A percentile compares a stretch with the other conserved stretches of the same genome.
These are phyloP conservation scores for Ecdyonurus torrentis DNA, from an alignment of 2,888 invertebrate genomes.

Conservation along the genomic window DNA sequence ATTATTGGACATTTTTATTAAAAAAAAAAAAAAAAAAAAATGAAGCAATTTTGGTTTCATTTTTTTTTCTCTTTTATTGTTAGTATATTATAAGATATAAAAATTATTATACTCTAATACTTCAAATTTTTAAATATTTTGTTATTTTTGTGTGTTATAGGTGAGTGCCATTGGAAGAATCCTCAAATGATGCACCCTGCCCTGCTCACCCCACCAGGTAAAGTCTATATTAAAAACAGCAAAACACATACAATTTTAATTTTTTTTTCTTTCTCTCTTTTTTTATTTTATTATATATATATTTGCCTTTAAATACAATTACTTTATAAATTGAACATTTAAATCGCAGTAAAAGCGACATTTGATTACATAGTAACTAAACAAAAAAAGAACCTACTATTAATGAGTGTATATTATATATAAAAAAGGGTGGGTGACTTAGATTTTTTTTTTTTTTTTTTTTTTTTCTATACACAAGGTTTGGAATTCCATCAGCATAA, in stretches of 20 bases:
- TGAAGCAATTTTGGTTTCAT: too few species aligned
- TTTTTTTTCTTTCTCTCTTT: not conserved
- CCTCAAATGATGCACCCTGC: not conserved
- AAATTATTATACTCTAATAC: not conserved
- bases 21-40: too few species aligned
- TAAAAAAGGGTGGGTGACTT: too few species aligned
- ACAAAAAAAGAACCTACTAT: not conserved
- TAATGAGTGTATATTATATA: not conserved
- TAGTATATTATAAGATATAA: not conserved
- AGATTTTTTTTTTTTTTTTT: too few species aligned
- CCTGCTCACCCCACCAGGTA: not conserved
- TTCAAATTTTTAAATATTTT: not conserved
- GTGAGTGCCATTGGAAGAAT: constrained; percentile 1
- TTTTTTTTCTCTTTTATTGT: not conserved
- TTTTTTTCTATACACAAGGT: too few species aligned
- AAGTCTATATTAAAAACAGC: not conserved
- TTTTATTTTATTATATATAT: not conserved
- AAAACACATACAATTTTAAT: not conserved
- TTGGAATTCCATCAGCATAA: too few species aligned
- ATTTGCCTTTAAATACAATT: not conserved
- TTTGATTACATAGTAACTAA: not conserved
- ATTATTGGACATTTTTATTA: too few species aligned
- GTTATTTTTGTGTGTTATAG: not conserved
- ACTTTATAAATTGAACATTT: not conserved
- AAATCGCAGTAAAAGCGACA: not conserved